Evolutionary conservation across 1,140 invertebrate species (phyloP).

Genomic region (Drosophila santomea): DNA sequence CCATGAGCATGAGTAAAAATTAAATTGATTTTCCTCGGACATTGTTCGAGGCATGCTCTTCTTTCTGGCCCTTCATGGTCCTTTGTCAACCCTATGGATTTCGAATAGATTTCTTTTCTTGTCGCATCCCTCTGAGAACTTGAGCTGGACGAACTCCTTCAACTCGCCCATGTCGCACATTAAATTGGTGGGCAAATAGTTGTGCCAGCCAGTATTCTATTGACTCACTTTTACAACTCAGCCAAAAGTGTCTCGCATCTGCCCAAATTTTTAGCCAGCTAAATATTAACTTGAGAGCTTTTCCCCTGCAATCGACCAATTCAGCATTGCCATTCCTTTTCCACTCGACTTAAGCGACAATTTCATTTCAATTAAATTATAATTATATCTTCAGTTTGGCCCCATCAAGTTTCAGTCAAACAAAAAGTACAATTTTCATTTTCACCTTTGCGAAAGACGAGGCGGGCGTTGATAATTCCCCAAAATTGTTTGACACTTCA

Average conservation of each 20-base stretch:
- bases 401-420: conserved; percentile 32
- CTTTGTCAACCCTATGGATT: conserved; percentile 25
- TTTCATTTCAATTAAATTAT: conserved; percentile 74
- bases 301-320: background rate
- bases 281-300: conserved; percentile 4
- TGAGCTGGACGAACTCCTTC: conserved; percentile 2
- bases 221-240: background rate
- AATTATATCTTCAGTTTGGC: conserved; percentile 56
- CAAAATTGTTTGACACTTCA: conserved; percentile 72
- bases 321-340: conserved; percentile 1
- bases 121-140: conserved; percentile 23
- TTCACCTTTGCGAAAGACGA: conserved; percentile 53
- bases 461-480: conserved; percentile 56
- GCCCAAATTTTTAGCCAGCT: background rate
- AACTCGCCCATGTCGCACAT: conserved; percentile 40
- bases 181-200: conserved; percentile 56
- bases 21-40: conserved; percentile 78
- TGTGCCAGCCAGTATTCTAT: conserved; percentile 2
- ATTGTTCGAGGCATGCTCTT: conserved; percentile 45
- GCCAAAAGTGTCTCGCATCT: background rate
- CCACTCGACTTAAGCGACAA: conserved; percentile 34
- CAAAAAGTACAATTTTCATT: conserved; percentile 63
- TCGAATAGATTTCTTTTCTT: background rate
- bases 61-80: conserved; percentile 38
- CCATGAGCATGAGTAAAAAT: conserved; percentile 75